Conservation (phyloP, 35 echinoderm and acorn worm species). For the Diadema setosum region DNA sequence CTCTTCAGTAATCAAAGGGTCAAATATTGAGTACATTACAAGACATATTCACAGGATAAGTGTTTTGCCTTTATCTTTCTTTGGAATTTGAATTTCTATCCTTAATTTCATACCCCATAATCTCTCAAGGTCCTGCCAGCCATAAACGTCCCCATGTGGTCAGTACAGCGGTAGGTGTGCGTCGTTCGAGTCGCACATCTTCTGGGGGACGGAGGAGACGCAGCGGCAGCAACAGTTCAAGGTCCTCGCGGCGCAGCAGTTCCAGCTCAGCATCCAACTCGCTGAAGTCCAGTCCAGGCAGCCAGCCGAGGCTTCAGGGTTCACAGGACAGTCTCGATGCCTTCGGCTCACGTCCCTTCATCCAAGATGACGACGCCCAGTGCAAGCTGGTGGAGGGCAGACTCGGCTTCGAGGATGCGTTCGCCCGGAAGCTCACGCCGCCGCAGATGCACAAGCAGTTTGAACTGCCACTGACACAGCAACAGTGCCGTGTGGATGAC, state of each 20-base stretch:
- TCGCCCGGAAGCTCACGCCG: not conserved
- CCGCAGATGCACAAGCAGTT: constrained; percentile 1
- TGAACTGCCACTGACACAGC: constrained; percentile 5
- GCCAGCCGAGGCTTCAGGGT: constrained; percentile 57
- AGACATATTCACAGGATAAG: too few relatives aligned
- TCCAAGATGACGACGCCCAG: not conserved
- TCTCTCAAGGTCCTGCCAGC: not conserved
- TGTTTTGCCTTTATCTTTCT: not conserved
- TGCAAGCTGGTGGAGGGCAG: not conserved
- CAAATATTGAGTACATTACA: too few relatives aligned
- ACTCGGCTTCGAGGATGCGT: not conserved
- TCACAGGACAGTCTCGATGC: constrained; percentile 91
- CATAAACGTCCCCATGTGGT: constrained; percentile 88
- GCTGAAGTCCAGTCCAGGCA: constrained; percentile 89
- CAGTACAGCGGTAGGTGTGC: constrained; percentile 76
- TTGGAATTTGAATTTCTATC: not conserved
- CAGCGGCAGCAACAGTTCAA: constrained; percentile 89
- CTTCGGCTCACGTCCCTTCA: constrained; percentile 57
- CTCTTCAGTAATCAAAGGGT: too few relatives aligned
- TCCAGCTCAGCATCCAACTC: constrained; percentile 90
- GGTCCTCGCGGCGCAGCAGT: constrained; percentile 71
- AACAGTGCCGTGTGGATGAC: constrained; percentile 27
- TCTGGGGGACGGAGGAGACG: constrained; percentile 72
- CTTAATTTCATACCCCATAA: not conserved
- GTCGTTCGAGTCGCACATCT: constrained; percentile 55